These are phyloP conservation scores for Micrasema minimum DNA, from an alignment of 1,140 invertebrate genomes.

Conservation along the genomic window DNA sequence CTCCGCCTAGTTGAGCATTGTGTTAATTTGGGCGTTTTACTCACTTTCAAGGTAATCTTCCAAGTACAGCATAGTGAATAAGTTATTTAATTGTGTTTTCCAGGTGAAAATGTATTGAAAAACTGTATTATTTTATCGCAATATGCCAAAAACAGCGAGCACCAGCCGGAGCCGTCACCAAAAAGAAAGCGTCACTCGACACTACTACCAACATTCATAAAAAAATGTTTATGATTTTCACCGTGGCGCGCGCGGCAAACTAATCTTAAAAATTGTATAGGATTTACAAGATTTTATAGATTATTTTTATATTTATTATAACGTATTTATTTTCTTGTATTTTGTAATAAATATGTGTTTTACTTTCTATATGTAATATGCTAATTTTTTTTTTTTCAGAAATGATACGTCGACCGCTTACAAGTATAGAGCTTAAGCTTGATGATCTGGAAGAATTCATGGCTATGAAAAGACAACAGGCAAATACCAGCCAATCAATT, in stretches of 20 bases:
- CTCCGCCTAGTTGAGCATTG: slow-evolving; percentile 46
- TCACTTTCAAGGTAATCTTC: slow-evolving; percentile 97
- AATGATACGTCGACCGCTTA: slow-evolving; percentile 82
- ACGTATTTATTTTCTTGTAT: neutral
- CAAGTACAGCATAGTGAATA: slow-evolving; percentile 83
- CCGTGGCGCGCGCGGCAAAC: too few species aligned
- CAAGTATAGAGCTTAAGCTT: slow-evolving; percentile 79
- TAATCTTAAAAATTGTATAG: too few species aligned
- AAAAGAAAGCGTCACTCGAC: neutral
- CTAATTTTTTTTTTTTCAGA: slow-evolving; percentile 47
- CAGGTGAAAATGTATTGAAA: neutral
- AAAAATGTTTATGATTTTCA: neutral
- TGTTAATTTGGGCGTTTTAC: slow-evolving; percentile 60
- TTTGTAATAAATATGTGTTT: slow-evolving; percentile 8
- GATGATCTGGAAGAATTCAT: slow-evolving; percentile 83
- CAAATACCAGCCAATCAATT: slow-evolving; percentile 59
- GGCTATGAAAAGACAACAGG: slow-evolving; percentile 64
- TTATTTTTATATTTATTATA: too few species aligned
- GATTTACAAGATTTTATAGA: too few species aligned
- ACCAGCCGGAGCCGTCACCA: slow-evolving; percentile 11
- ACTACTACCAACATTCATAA: neutral
- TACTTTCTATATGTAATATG: slow-evolving; percentile 6
- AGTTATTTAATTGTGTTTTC: slow-evolving; percentile 20
- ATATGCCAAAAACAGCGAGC: neutral
- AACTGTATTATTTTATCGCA: neutral